phyloP scores from a whole-genome alignment of 2,113 vertebrate genomes.

The Apeltes quadracus region DNA sequence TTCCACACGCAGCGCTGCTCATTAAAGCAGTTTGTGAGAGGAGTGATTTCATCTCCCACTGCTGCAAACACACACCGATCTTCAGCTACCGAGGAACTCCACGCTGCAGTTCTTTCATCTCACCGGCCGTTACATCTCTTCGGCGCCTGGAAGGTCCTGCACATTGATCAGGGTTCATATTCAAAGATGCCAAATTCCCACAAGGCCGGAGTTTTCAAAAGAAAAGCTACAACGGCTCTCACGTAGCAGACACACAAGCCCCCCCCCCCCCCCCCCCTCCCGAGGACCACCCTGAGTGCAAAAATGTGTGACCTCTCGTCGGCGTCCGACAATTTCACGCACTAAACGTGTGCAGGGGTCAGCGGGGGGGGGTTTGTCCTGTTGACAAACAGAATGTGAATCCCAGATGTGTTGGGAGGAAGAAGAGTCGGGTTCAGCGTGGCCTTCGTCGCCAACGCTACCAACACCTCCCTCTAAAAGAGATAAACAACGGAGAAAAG shows the following conservation, averaged over 20 bases:
- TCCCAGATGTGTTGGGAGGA: constrained; percentile 73
- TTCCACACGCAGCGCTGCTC: constrained; percentile 71
- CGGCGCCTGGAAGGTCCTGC: no score
- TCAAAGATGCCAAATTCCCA: background rate
- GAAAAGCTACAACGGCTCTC: constrained; percentile 42
- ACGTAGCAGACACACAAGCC: constrained; percentile 46
- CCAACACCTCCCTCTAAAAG: no score
- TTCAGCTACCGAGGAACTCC: no score
- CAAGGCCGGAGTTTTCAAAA: constrained; percentile 22
- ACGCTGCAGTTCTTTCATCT: background rate
- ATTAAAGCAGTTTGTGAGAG: constrained; percentile 62
- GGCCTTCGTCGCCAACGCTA: no score
- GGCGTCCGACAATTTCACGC: constrained; percentile 29
- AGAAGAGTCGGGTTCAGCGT: constrained; percentile 4
- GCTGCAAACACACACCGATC: constrained; percentile 36
- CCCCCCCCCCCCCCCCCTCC: background rate
- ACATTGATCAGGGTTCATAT: no score
- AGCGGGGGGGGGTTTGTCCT: constrained; percentile 52
- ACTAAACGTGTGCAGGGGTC: constrained; percentile 42
- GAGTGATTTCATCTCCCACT: constrained; percentile 34
- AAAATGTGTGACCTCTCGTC: constrained; percentile 36
- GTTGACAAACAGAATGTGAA: constrained; percentile 80
- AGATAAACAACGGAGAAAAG: no score
- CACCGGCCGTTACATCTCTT: no score
- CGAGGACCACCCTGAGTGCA: constrained; percentile 30